Conservation (phyloP, 30 jellyfish, hydroid and myxozoan species). For the Aurelia coerulea region DNA sequence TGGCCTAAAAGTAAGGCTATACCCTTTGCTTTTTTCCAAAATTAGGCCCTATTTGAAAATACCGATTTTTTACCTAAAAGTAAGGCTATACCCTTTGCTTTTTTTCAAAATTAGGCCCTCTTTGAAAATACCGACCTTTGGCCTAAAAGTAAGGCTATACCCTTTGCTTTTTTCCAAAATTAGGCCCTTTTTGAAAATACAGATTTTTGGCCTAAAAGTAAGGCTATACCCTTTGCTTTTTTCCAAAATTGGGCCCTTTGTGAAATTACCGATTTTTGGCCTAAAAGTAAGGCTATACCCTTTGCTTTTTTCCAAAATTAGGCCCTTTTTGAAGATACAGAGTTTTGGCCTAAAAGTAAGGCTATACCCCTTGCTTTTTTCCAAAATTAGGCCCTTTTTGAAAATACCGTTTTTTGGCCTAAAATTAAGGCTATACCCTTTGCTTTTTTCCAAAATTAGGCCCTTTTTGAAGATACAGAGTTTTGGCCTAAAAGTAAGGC, state of each 20-base stretch:
- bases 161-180: background rate
- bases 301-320: background rate
- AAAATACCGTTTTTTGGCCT: background rate
- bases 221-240: too few species aligned
- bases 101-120: background rate
- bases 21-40: background rate
- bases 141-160: background rate
- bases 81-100: conserved; percentile 1
- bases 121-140: background rate
- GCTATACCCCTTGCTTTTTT: background rate
- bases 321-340: background rate
- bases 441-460: background rate
- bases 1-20: background rate
- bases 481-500: too few species aligned
- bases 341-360: background rate
- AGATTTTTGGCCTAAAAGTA: too few species aligned
- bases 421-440: background rate
- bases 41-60: background rate
- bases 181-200: too few species aligned
- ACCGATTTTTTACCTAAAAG: background rate
- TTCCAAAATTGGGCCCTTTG: background rate
- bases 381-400: background rate
- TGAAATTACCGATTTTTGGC: background rate
- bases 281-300: background rate
- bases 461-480: too few species aligned